Conservation (phyloP, 2,113 vertebrate species). For the Agapornis roseicollis region DNA sequence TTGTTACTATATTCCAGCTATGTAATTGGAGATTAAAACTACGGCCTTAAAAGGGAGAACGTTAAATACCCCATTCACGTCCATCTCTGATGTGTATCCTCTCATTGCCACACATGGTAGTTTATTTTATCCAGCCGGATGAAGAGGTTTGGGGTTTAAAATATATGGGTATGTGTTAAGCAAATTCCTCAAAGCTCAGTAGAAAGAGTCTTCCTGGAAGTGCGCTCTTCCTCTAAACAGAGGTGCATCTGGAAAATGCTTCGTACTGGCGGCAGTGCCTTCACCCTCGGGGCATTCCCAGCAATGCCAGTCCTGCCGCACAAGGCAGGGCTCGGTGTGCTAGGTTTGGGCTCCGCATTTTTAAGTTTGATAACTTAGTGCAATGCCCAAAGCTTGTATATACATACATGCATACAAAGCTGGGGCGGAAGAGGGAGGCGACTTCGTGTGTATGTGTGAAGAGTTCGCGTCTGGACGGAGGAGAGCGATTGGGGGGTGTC, state of each 20-base stretch:
- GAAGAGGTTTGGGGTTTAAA: neutral
- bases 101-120: neutral
- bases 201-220: neutral
- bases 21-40: conserved; percentile 74
- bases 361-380: neutral
- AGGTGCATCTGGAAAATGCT: neutral
- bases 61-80: neutral
- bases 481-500: neutral
- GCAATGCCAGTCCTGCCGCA: neutral
- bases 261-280: neutral
- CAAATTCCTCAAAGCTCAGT: neutral
- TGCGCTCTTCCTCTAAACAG: neutral
- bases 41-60: neutral
- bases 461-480: neutral
- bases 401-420: neutral
- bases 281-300: neutral
- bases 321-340: neutral
- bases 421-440: neutral
- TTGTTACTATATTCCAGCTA: conserved; percentile 63
- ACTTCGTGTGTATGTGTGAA: neutral
- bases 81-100: neutral
- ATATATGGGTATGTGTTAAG: neutral
- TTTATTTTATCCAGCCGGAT: neutral
- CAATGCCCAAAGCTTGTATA: neutral
- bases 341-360: neutral